Base-by-base conservation (phyloP, 2,113 vertebrate species). In the Gambusia holbrooki region DNA sequence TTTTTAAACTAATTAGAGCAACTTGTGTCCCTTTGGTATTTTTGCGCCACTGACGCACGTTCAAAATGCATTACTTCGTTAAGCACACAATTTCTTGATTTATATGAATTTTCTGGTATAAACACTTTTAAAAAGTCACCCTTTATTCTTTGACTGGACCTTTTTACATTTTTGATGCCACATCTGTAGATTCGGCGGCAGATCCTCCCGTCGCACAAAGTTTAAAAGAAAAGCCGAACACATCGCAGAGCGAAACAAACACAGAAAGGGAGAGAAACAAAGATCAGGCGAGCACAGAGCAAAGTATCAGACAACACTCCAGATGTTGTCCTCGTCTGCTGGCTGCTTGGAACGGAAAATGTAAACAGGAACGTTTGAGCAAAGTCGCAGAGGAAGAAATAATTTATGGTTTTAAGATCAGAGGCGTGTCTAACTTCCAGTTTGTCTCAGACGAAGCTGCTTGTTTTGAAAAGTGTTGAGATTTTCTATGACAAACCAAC, bases 201-300 rank as follows among this genome's bases (percentile, higher is more conserved):
- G 64, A 83, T 77, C 3, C 62, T 64, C 76, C 40, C 10, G 48
- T 76, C 76, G 35, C 71, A 80, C 73, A 68, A 66, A 73, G 85
- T 85, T 83, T 76, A 89, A 79, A 77, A 79, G 69, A 62, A 75
- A 85, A 89, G 82, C 81, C 79, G 81, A 82, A 85, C 30, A 69
- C 75, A 40, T 17, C 37, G 27, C 42, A 72, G 35, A 37, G 35
- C 35, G 10, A 37, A 30, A 66, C 42, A 81, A 68, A 42, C 66
- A 79, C 32, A 68, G 58, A 84, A 66, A 12, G 11, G 25, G 35
- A 76, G 27, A 81, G 78, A 77, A 84, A 4, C 76, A 73, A 37
- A 62, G 66, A 64, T 32, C 12, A 5, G 64, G n/a, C 75, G 19
- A 42, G 12, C 13, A 37, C 22, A 14, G 1, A 66, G 69, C 84